A percentile compares a stretch with the other conserved stretches of the same genome.
Conservation (phyloP, 2,888 invertebrate species). For the Drosophila tripunctata region DNA sequence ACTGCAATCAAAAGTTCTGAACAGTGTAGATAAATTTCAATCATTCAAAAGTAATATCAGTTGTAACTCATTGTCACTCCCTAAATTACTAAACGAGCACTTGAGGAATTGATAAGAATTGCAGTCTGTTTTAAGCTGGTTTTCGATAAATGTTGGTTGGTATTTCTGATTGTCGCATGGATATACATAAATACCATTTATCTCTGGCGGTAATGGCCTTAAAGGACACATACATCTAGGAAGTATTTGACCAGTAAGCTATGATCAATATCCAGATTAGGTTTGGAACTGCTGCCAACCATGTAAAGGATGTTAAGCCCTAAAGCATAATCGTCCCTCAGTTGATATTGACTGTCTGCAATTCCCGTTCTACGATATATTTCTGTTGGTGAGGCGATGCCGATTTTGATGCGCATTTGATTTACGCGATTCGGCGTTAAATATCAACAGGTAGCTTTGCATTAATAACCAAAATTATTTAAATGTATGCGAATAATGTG, state of each 20-base stretch:
- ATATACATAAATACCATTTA: too few relatives aligned
- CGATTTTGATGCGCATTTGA: slow-evolving; percentile 4
- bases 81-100: not conserved
- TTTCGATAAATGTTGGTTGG: too few relatives aligned
- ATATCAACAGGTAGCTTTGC: slow-evolving; percentile 21
- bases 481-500: not conserved
- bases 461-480: slow-evolving; percentile 4
- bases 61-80: not conserved
- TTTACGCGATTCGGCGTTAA: not conserved
- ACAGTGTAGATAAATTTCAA: not conserved
- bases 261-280: too few relatives aligned
- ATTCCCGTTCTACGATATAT: not conserved
- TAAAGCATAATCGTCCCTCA: slow-evolving; percentile 33
- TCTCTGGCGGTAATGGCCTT: too few relatives aligned
- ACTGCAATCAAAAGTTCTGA: not conserved
- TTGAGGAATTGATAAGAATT: not conserved
- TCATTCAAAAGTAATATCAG: too few relatives aligned
- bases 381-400: slow-evolving; percentile 27
- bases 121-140: slow-evolving; percentile 35
- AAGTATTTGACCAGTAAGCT: too few relatives aligned
- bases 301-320: slow-evolving; percentile 30
- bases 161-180: too few relatives aligned
- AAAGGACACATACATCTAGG: too few relatives aligned
- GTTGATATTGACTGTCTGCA: slow-evolving; percentile 12
- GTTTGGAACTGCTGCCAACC: too few relatives aligned